Percentiles rank a stretch among this genome's conserved stretches.
Evolutionary conservation across 2,113 vertebrate genomes (phyloP).

Genomic region (Apteryx owenii): DNA sequence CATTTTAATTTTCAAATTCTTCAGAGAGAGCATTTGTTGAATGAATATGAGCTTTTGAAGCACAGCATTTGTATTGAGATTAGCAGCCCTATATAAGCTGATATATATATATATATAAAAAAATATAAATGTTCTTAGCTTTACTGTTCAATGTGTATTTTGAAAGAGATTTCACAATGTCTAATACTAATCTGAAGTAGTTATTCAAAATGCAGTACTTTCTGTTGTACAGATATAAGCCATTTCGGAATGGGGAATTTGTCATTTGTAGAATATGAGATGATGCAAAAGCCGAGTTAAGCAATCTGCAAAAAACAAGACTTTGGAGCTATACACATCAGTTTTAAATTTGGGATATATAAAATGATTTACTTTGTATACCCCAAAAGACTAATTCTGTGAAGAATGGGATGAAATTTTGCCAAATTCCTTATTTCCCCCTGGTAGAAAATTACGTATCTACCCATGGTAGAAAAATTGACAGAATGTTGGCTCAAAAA

Average conservation of each 20-base stretch:
- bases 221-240: neutral
- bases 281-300: neutral
- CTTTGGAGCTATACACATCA: neutral
- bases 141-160: conserved; percentile 32
- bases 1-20: conserved; percentile 78
- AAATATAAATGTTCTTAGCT: conserved; percentile 2
- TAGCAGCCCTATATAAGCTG: conserved; percentile 31
- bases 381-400: neutral
- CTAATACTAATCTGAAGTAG: conserved; percentile 48
- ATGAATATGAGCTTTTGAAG: conserved; percentile 59
- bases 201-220: conserved; percentile 19
- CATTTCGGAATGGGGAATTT: neutral
- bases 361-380: neutral
- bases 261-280: conserved; percentile 4
- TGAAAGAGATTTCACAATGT: conserved; percentile 51
- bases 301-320: neutral
- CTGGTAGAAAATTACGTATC: neutral
- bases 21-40: conserved; percentile 62
- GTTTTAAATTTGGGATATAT: neutral
- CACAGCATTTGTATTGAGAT: conserved; percentile 67
- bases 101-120: conserved; percentile 4
- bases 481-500: neutral
- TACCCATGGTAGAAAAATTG: neutral
- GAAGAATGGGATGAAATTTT: neutral
- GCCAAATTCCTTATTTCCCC: neutral